phyloP scores from a whole-genome alignment of 2,797 vertebrate species.

The Melanotaenia pygmaea region DNA sequence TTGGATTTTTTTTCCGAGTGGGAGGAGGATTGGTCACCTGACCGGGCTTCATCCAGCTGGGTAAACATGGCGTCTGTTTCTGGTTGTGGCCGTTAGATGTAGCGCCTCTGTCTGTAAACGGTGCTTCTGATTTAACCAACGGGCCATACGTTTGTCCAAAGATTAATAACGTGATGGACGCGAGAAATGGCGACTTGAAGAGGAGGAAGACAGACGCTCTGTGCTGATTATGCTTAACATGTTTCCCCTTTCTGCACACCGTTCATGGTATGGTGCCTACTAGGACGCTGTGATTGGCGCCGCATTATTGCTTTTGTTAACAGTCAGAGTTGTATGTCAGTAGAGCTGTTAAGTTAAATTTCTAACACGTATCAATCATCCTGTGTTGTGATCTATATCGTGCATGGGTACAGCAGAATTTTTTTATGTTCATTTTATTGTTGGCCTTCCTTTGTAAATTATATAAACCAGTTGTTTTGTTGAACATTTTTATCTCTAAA shows the following conservation, averaged over 20 bases:
- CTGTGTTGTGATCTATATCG: neutral
- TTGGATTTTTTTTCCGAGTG: slow-evolving; percentile 11
- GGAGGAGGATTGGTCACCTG: slow-evolving; percentile 70
- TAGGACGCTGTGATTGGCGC: slow-evolving; percentile 44
- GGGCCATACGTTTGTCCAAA: neutral
- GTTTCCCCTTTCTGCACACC: slow-evolving; percentile 9
- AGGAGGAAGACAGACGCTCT: slow-evolving; percentile 1
- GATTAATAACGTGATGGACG: neutral
- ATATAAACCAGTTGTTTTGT: slow-evolving; percentile 11
- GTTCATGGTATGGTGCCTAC: slow-evolving; percentile 32
- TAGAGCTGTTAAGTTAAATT: neutral
- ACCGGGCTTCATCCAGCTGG: slow-evolving; percentile 71
- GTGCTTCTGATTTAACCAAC: neutral
- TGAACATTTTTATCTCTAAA: slow-evolving; percentile 3
- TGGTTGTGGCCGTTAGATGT: slow-evolving; percentile 38
- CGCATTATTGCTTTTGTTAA: slow-evolving; percentile 61
- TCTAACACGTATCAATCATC: neutral
- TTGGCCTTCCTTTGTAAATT: slow-evolving; percentile 3
- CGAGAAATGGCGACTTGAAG: slow-evolving; percentile 8
- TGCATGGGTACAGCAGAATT: neutral
- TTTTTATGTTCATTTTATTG: slow-evolving; percentile 5
- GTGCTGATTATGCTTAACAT: slow-evolving; percentile 1
- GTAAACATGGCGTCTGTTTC: slow-evolving; percentile 82
- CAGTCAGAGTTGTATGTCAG: slow-evolving; percentile 11
- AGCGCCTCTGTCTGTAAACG: slow-evolving; percentile 11